phyloP scores from a whole-genome alignment of 2,797 vertebrate species.

The Bovichtus variegatus region DNA sequence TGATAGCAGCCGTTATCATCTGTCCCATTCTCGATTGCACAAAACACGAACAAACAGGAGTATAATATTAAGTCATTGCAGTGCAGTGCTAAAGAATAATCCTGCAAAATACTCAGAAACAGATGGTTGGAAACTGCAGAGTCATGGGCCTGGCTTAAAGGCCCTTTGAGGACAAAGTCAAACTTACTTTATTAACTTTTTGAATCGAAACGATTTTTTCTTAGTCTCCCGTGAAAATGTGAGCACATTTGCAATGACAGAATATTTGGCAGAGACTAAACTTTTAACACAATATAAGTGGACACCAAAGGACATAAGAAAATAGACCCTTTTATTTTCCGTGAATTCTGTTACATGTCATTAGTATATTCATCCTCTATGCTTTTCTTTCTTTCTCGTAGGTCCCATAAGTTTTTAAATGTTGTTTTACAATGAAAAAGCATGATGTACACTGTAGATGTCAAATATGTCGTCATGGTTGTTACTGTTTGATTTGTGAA shows the following conservation, averaged over 20 bases:
- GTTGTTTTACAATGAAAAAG: background rate
- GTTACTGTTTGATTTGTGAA: background rate
- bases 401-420: background rate
- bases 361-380: conserved; percentile 10
- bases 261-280: conserved; percentile 48
- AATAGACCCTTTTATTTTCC: background rate
- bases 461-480: background rate
- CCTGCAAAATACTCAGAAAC: background rate
- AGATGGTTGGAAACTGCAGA: background rate
- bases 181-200: conserved; percentile 9
- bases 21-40: background rate
- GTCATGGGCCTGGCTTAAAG: background rate
- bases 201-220: conserved; percentile 25
- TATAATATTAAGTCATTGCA: background rate
- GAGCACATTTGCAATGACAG: conserved; percentile 25
- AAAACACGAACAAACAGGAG: background rate
- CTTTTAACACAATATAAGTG: no score
- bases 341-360: conserved; percentile 21
- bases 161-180: conserved; percentile 21
- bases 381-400: conserved; percentile 6
- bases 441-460: background rate
- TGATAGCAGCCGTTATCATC: conserved; percentile 24
- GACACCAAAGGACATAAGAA: conserved; percentile 32
- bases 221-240: conserved; percentile 46
- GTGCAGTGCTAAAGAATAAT: background rate